Evolutionary conservation across 2,113 vertebrate species (phyloP).

Genomic region (Cricetomys ansorgei): DNA sequence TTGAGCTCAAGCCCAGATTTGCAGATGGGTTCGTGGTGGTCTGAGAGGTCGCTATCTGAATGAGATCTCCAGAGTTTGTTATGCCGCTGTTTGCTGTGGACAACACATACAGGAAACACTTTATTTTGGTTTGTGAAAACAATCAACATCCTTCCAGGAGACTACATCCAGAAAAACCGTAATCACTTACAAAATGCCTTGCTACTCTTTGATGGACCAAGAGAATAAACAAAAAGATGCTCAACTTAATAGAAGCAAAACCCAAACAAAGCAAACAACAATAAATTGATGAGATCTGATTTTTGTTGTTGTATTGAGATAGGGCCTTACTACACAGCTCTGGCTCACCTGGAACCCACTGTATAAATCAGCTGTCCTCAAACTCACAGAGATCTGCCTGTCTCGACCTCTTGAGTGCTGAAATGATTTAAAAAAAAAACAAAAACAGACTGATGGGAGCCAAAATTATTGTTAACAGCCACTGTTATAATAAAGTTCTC

Average conservation of each 20-base stretch:
- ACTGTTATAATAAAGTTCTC: background rate
- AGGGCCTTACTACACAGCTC: background rate
- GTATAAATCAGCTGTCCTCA: background rate
- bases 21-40: constrained; percentile 90
- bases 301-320: background rate
- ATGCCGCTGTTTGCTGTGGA: constrained; percentile 95
- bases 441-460: background rate
- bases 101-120: constrained; percentile 47
- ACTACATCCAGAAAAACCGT: background rate
- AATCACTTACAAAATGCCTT: constrained; percentile 35
- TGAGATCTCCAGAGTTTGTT: constrained; percentile 99
- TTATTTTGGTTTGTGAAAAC: constrained; percentile 49
- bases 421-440: too few species aligned
- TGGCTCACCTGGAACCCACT: background rate
- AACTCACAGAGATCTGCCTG: background rate
- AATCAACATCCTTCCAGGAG: background rate
- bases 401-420: background rate
- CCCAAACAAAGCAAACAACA: background rate
- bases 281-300: background rate
- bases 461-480: background rate
- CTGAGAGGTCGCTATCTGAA: constrained; percentile 95
- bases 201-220: background rate
- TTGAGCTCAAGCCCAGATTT: constrained; percentile 91
- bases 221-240: constrained; percentile 50
- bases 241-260: background rate